These are phyloP conservation scores for Galeopterus variegatus DNA, from an alignment of 2,113 vertebrate genomes.

Conservation along the genomic window DNA sequence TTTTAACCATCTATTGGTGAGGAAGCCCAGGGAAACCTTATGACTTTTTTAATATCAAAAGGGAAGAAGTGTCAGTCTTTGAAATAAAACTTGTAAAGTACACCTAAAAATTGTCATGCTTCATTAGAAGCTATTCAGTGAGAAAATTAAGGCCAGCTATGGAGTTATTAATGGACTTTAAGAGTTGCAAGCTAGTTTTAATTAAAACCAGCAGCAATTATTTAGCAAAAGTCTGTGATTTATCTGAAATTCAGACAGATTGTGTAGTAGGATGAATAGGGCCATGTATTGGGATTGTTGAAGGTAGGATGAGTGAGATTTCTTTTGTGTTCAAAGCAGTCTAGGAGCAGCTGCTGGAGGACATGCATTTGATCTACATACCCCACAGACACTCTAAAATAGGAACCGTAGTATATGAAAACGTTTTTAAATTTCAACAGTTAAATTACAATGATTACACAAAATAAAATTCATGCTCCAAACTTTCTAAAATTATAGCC, in stretches of 20 bases:
- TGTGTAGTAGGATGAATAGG: not conserved
- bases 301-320: not conserved
- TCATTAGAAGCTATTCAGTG: constrained; percentile 65
- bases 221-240: constrained; percentile 66
- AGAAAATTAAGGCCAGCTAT: constrained; percentile 69
- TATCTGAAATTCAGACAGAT: constrained; percentile 26
- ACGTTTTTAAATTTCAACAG: constrained; percentile 67
- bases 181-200: constrained; percentile 70
- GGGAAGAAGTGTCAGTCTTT: not conserved
- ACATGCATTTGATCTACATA: constrained; percentile 40
- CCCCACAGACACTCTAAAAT: constrained; percentile 29
- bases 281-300: not conserved
- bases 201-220: constrained; percentile 73
- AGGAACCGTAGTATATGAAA: constrained; percentile 47
- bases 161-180: constrained; percentile 72
- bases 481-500: constrained; percentile 73
- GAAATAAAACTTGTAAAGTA: constrained; percentile 46
- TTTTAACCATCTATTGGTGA: not conserved
- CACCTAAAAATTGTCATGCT: constrained; percentile 50
- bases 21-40: not conserved
- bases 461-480: constrained; percentile 63
- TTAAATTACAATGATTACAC: constrained; percentile 75
- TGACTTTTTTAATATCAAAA: constrained; percentile 41
- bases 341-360: constrained; percentile 35
- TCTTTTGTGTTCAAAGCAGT: not conserved